Percentiles rank a stretch among this genome's conserved stretches.
phyloP scores from a whole-genome alignment of 2,113 vertebrate species.

The Hypomesus transpacificus region DNA sequence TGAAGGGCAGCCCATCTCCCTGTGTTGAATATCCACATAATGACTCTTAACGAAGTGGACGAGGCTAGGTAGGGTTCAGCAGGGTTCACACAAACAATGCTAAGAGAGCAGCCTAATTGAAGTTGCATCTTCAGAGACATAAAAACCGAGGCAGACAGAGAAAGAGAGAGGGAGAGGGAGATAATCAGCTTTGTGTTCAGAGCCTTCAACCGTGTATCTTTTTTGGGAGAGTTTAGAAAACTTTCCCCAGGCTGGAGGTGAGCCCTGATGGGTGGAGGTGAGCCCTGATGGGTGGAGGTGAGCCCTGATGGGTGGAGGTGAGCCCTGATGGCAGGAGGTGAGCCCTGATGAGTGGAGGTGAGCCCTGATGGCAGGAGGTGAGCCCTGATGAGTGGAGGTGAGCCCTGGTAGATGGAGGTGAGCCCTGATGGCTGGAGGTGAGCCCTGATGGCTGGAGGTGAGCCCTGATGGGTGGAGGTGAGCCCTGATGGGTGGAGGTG shows the following conservation, averaged over 20 bases:
- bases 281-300: too few species aligned
- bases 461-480: neutral
- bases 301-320: too few species aligned
- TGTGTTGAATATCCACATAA: slow-evolving; percentile 34
- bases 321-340: too few species aligned
- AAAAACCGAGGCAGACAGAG: neutral
- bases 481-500: too few species aligned
- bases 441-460: slow-evolving; percentile 1
- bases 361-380: neutral
- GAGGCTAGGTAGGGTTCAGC: slow-evolving; percentile 22
- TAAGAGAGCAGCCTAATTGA: slow-evolving; percentile 5
- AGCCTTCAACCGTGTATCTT: too few species aligned
- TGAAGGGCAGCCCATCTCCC: slow-evolving; percentile 10
- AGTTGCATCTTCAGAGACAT: too few species aligned
- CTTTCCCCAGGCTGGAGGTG: neutral
- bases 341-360: too few species aligned
- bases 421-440: too few species aligned
- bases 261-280: neutral
- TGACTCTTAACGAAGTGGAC: slow-evolving; percentile 41
- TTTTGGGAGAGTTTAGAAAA: neutral
- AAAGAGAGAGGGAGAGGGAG: neutral
- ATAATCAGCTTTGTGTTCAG: neutral
- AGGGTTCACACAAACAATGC: slow-evolving; percentile 6
- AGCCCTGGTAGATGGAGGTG: too few species aligned
- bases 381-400: neutral